phyloP scores from a whole-genome alignment of 2,888 invertebrate species.

The Lomographa bimaculata region DNA sequence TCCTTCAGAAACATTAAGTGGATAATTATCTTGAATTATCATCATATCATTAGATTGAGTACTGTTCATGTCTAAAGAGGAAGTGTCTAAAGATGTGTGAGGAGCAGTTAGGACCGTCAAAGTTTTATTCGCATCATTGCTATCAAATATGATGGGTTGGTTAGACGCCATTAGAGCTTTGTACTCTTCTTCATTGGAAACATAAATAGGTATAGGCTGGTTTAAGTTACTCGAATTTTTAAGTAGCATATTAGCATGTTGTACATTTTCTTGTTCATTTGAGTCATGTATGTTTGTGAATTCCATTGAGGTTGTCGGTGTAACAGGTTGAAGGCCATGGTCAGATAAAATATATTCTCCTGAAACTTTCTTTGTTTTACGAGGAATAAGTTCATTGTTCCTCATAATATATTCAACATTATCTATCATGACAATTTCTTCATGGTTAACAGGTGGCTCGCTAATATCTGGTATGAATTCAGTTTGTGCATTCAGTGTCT shows the following conservation, averaged over 20 bases:
- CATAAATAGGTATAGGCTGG: conserved; percentile 76
- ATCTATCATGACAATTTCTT: conserved; percentile 80
- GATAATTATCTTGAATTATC: conserved; percentile 85
- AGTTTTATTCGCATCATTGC: conserved; percentile 63
- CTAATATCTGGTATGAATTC: conserved; percentile 49
- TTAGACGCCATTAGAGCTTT: conserved; percentile 72
- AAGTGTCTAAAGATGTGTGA: conserved; percentile 51
- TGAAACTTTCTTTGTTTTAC: conserved; percentile 39
- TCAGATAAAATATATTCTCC: conserved; percentile 56
- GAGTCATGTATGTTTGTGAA: conserved; percentile 49
- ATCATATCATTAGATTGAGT: conserved; percentile 85
- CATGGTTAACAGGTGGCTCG: conserved; percentile 38
- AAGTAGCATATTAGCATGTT: conserved; percentile 52
- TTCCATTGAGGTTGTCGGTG: conserved; percentile 54
- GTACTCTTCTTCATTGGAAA: conserved; percentile 78
- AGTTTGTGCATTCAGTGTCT: conserved; percentile 36
- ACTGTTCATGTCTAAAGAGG: conserved; percentile 68
- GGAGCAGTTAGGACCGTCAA: conserved; percentile 64
- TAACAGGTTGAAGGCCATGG: conserved; percentile 41
- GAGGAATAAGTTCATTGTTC: conserved; percentile 63
- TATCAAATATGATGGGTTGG: conserved; percentile 73
- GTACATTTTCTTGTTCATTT: conserved; percentile 42
- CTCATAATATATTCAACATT: conserved; percentile 83
- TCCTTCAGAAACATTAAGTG: conserved; percentile 79
- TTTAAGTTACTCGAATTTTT: conserved; percentile 57